A percentile compares a stretch with the other conserved stretches of the same genome.
Conservation (phyloP, 1,140 invertebrate species). For the Leucophenga varia region DNA sequence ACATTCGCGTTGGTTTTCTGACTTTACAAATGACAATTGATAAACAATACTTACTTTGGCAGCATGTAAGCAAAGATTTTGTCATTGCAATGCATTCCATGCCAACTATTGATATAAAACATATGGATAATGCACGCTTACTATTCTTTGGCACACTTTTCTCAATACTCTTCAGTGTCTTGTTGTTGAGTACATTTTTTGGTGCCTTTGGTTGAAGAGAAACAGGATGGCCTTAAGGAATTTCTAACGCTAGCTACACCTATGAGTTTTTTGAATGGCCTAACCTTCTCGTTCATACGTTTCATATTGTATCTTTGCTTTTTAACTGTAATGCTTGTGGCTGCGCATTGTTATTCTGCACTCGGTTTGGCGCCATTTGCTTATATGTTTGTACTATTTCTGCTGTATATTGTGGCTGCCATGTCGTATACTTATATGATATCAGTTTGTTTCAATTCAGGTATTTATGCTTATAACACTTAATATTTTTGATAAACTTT, state of each 20-base stretch:
- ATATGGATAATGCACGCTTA: slow-evolving; percentile 30
- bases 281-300: slow-evolving; percentile 44
- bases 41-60: slow-evolving; percentile 32
- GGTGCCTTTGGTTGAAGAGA: slow-evolving; percentile 53
- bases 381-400: slow-evolving; percentile 30
- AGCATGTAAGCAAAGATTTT: slow-evolving; percentile 16
- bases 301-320: slow-evolving; percentile 30
- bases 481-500: slow-evolving; percentile 1
- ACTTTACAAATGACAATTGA: slow-evolving; percentile 39
- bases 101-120: slow-evolving; percentile 29
- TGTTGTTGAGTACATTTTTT: slow-evolving; percentile 43
- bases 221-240: slow-evolving; percentile 49
- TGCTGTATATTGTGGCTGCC: slow-evolving; percentile 37
- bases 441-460: slow-evolving; percentile 49
- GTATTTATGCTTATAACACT: slow-evolving; percentile 15
- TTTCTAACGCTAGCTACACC: slow-evolving; percentile 48
- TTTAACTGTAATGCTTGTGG: slow-evolving; percentile 22
- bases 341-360: slow-evolving; percentile 23
- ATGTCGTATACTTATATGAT: slow-evolving; percentile 51
- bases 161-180: slow-evolving; percentile 31
- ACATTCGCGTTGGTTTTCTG: slow-evolving; percentile 37
- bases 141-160: slow-evolving; percentile 34
- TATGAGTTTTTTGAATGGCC: slow-evolving; percentile 47
- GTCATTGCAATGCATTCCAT: slow-evolving; percentile 34
- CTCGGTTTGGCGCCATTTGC: slow-evolving; percentile 17